These are phyloP conservation scores for Theristicus caerulescens DNA, from an alignment of 2,113 vertebrate genomes.

Conservation along the genomic window DNA sequence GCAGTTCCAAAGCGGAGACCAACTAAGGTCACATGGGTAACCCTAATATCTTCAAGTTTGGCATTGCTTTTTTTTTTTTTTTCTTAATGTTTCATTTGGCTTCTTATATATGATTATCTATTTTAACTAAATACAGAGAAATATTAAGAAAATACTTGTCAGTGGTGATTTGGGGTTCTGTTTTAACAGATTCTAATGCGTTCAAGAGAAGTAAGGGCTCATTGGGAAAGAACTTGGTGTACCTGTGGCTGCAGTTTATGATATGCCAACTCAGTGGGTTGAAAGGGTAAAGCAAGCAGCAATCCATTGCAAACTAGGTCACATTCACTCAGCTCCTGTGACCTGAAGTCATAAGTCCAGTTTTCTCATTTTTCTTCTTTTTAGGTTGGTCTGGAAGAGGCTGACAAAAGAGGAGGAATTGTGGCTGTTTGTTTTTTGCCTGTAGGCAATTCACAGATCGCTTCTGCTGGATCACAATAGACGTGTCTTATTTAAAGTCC, in stretches of 20 bases:
- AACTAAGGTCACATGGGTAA: not conserved
- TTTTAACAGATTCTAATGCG: fast-evolving
- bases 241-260: not conserved
- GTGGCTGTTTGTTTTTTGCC: not conserved
- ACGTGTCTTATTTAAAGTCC: not conserved
- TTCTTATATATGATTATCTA: not conserved
- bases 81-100: not conserved
- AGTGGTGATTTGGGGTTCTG: not conserved
- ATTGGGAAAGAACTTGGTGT: not conserved
- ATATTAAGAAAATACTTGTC: not conserved
- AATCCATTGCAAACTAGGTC: not conserved
- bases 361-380: not conserved
- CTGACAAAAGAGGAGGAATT: not conserved
- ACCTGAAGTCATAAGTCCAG: not conserved
- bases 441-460: not conserved
- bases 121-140: not conserved
- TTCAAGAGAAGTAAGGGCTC: not conserved
- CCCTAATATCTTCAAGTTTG: not conserved
- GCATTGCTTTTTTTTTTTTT: not conserved
- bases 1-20: not conserved
- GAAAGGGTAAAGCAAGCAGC: not conserved
- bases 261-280: not conserved
- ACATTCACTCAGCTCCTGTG: not conserved
- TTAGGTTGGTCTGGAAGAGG: not conserved
- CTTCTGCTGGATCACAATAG: not conserved